Percentiles rank a stretch among this genome's conserved stretches.
Evolutionary conservation across 37 sponge, comb jelly and placozoan species (phyloP).

Genomic region (Hexactinellida sp.): DNA sequence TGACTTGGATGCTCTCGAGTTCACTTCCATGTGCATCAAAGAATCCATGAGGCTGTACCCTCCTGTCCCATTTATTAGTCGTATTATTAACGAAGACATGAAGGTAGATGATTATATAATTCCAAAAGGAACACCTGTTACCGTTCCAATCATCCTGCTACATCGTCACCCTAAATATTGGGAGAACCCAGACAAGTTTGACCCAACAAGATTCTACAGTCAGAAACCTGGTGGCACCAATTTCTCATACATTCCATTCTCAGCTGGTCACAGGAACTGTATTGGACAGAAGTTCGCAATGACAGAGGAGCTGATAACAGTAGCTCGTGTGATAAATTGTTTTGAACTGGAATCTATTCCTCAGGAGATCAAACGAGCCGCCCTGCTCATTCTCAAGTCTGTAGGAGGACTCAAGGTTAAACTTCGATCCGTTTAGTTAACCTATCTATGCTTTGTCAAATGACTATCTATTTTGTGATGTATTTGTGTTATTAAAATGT

Average conservation of each 20-base stretch:
- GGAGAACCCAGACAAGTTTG: constrained; percentile 42
- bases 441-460: no score
- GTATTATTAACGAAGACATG: constrained; percentile 27
- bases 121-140: constrained; percentile 34
- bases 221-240: constrained; percentile 21
- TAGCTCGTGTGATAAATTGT: not conserved
- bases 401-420: not conserved
- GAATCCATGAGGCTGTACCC: constrained; percentile 73
- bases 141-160: not conserved
- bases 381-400: not conserved
- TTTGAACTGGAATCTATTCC: not conserved
- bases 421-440: no score
- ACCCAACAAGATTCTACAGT: constrained; percentile 45
- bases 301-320: constrained; percentile 25
- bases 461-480: no score
- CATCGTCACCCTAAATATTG: constrained; percentile 37
- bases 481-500: no score
- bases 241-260: constrained; percentile 58
- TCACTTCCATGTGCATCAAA: constrained; percentile 61
- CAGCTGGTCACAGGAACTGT: constrained; percentile 56
- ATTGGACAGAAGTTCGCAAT: no score
- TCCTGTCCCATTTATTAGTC: constrained; percentile 22
- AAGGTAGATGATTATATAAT: constrained; percentile 22
- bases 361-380: not conserved
- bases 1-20: constrained; percentile 36